Evolutionary conservation across 1,140 invertebrate genomes (phyloP).

Genomic region (Drosophila busckii): DNA sequence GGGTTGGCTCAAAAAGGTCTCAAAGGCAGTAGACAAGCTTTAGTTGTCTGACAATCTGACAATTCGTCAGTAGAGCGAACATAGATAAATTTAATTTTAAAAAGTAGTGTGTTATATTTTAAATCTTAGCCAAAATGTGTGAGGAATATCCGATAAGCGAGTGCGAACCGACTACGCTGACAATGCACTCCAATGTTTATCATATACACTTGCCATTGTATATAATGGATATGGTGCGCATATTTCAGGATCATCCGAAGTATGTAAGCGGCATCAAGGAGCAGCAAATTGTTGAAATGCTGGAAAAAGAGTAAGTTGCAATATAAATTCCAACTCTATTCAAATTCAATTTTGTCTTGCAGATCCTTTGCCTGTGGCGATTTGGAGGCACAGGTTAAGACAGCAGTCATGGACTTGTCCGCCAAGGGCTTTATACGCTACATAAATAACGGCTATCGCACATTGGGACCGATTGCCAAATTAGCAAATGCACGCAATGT

Average conservation of each 20-base stretch:
- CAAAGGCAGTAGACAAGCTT: constrained; percentile 24
- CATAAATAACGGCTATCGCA: constrained; percentile 65
- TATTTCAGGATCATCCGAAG: constrained; percentile 72
- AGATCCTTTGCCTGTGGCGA: constrained; percentile 69
- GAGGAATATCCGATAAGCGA: constrained; percentile 50
- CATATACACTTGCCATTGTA: constrained; percentile 67
- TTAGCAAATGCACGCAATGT: constrained; percentile 61
- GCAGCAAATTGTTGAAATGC: constrained; percentile 59
- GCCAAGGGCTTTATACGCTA: constrained; percentile 65
- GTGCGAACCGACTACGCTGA: constrained; percentile 56
- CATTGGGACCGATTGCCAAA: constrained; percentile 71
- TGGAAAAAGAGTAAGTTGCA: constrained; percentile 69
- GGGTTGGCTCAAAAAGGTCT: not conserved
- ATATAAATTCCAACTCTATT: not conserved
- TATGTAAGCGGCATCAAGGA: constrained; percentile 61
- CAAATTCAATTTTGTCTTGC: not conserved
- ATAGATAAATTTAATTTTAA: not conserved
- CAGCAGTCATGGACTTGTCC: constrained; percentile 55
- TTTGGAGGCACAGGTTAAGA: constrained; percentile 65
- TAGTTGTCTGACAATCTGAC: constrained; percentile 2
- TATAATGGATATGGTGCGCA: constrained; percentile 67
- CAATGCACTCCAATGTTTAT: constrained; percentile 55
- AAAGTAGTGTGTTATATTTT: not conserved
- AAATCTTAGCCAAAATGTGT: constrained; percentile 34
- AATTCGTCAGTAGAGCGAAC: not conserved